Evolutionary conservation across 2,888 invertebrate genomes (phyloP).

Genomic region (Isoperla grammatica): DNA sequence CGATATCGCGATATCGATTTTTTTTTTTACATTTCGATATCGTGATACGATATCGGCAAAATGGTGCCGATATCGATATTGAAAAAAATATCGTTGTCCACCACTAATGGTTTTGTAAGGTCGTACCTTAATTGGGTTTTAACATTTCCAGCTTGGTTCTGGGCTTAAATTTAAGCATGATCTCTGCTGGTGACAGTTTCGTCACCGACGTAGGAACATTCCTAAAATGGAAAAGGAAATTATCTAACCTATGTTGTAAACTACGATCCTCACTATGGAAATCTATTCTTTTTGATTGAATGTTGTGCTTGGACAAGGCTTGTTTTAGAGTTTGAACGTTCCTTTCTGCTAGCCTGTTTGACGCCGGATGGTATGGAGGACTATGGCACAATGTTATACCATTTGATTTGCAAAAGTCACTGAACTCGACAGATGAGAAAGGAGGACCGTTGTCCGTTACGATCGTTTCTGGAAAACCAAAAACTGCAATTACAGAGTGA

Average conservation of each 20-base stretch:
- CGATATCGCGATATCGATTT: too few relatives aligned
- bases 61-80: too few relatives aligned
- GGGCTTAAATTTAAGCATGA: constrained; percentile 23
- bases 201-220: constrained; percentile 6
- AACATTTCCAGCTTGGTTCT: constrained; percentile 16
- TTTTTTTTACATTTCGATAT: too few relatives aligned
- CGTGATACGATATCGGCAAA: too few relatives aligned
- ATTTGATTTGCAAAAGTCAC: constrained; percentile 4
- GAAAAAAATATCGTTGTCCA: too few relatives aligned
- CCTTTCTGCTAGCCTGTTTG: constrained; percentile 14
- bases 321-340: too few relatives aligned
- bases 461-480: constrained; percentile 8
- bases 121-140: too few relatives aligned
- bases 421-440: constrained; percentile 13
- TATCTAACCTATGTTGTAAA: constrained; percentile 16
- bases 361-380: constrained; percentile 7
- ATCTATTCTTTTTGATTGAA: constrained; percentile 16
- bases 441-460: constrained; percentile 17
- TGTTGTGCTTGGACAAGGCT: constrained; percentile 25
- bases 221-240: too few relatives aligned
- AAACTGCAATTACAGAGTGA: background rate
- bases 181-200: constrained; percentile 20
- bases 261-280: constrained; percentile 12
- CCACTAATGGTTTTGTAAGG: too few relatives aligned
- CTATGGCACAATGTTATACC: background rate